These are phyloP conservation scores for Gibbula magus DNA, from an alignment of 2,888 invertebrate genomes.

Conservation along the genomic window DNA sequence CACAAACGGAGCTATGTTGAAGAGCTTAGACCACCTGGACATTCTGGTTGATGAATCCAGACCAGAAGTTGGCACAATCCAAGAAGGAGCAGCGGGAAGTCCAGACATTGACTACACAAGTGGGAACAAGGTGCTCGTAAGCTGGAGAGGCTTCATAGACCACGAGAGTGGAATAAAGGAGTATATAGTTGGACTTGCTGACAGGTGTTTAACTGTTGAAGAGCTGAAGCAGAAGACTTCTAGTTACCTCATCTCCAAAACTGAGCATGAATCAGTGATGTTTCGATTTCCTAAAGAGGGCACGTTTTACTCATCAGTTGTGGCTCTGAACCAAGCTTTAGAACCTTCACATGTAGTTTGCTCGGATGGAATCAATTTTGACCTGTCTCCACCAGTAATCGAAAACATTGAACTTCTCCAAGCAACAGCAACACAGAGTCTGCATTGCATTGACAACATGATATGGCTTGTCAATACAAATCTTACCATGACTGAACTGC, in stretches of 20 bases:
- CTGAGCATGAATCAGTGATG: background rate
- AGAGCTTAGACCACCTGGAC: slow-evolving; percentile 40
- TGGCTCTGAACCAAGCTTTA: slow-evolving; percentile 58
- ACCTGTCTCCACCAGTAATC: slow-evolving; percentile 43
- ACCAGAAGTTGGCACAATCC: slow-evolving; percentile 42
- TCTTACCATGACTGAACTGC: slow-evolving; percentile 32
- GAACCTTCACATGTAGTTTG: slow-evolving; percentile 54
- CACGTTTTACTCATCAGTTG: slow-evolving; percentile 43
- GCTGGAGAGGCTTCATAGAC: slow-evolving; percentile 56
- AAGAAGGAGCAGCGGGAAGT: slow-evolving; percentile 30
- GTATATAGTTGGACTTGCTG: slow-evolving; percentile 42
- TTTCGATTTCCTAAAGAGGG: slow-evolving; percentile 30
- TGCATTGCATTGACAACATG: background rate
- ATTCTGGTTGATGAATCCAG: slow-evolving; percentile 49
- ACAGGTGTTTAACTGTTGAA: slow-evolving; percentile 36
- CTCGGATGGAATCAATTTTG: slow-evolving; percentile 55
- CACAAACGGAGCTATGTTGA: slow-evolving; percentile 46
- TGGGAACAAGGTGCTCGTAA: slow-evolving; percentile 30
- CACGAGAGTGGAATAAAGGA: slow-evolving; percentile 54
- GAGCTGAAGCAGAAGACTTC: background rate
- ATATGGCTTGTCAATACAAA: slow-evolving; percentile 38
- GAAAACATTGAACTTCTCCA: slow-evolving; percentile 28
- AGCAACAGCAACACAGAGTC: background rate
- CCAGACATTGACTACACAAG: slow-evolving; percentile 54
- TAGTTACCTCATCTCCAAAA: background rate